Evolutionary conservation across 2,888 invertebrate genomes (phyloP).

Genomic region (Atethmia centrago): DNA sequence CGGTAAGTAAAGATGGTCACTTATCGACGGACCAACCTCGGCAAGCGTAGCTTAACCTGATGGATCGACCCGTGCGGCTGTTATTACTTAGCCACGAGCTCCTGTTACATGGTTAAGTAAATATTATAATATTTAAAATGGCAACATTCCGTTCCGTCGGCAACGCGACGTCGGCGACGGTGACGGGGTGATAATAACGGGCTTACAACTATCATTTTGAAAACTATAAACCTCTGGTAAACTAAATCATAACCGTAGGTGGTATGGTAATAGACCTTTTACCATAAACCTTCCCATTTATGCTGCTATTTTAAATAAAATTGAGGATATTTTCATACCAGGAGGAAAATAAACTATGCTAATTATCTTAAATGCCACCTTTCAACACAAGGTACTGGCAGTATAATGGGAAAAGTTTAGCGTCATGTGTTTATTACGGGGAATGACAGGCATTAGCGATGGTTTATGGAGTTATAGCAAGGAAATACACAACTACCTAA

Average conservation of each 20-base stretch:
- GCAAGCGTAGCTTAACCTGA: too few species aligned
- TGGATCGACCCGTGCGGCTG: too few species aligned
- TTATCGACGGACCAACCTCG: too few species aligned
- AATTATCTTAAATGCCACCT: not conserved
- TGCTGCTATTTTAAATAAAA: not conserved
- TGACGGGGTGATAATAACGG: not conserved
- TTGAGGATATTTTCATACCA: not conserved
- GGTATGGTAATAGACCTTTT: not conserved
- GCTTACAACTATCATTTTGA: not conserved
- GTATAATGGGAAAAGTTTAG: slow-evolving; percentile 17
- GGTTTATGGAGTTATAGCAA: not conserved
- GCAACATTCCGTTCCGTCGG: too few species aligned
- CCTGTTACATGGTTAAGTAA: too few species aligned
- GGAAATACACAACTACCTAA: not conserved
- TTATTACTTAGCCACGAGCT: too few species aligned
- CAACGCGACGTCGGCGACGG: too few species aligned
- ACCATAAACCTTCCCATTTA: not conserved
- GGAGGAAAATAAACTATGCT: slow-evolving; percentile 17
- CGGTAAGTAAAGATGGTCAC: too few species aligned
- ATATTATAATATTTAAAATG: too few species aligned
- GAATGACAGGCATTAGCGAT: not conserved
- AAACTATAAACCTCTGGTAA: not conserved
- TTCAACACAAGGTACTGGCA: not conserved
- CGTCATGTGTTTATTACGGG: slow-evolving; percentile 1
- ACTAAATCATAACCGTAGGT: not conserved